Base-by-base conservation (phyloP, 2,797 vertebrate genomes). In the Microctenopoma lineatum region DNA sequence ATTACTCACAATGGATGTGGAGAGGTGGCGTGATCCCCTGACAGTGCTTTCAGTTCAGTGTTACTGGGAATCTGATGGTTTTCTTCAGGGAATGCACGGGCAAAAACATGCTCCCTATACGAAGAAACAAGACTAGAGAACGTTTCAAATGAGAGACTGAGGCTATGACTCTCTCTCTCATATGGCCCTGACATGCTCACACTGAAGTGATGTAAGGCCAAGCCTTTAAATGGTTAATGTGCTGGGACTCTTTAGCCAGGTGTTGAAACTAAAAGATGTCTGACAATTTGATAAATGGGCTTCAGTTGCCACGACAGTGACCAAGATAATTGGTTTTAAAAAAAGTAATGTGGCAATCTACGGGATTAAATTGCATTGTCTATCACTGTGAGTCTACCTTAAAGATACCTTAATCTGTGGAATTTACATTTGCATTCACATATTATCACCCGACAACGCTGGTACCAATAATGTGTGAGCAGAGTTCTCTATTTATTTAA, bases 1-100 rank as follows among this genome's bases (percentile, higher is more conserved):
- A 81, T 85, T 88, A 88, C 81, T 89, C 75, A 78, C 64, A 44
- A 29, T 69, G 77, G 68, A 82, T 64, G 72, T 50, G 53, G 54
- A 61, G 59, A 80, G 59, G 59, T 52, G 77, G 59, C 71, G 68
- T 46, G 64, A 71, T 69, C 69, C 80, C 73, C 66, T 66, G 80
- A 79, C 18, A 18, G 56, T 56, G 69, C 62, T 53, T 73, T 81
- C 51, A 59, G 61, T 51, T 77, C 41, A 26, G 69, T 58, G 47
- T 44, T 25, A 18, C 52, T 54, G n/a, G 25, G 51, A 75, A 65
- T 59, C 25, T 1, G 27, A 68, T 18, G 36, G 54, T 61, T 87
- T 87, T 74, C 45, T 75, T 72, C 36, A 47, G 55, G 44, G 45
- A 70, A 59, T 2, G 15, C 34, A 56, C 4, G 55, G 15, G 61